These are phyloP conservation scores for Athene noctua DNA, from an alignment of 2,113 vertebrate genomes.

Conservation along the genomic window DNA sequence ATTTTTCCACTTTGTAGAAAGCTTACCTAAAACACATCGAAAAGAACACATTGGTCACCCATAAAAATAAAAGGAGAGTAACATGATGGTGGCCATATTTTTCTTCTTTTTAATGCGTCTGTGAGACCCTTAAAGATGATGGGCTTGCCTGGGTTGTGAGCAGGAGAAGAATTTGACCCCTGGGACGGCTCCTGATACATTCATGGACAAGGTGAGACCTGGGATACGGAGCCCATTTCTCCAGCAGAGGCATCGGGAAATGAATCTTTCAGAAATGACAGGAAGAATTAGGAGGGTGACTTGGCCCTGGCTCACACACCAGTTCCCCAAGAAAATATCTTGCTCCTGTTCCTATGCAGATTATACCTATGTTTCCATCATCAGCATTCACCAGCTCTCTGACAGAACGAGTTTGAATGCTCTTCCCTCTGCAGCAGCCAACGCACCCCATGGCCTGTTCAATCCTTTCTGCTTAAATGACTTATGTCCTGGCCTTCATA, in stretches of 20 bases:
- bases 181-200: conserved; percentile 3
- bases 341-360: conserved; percentile 19
- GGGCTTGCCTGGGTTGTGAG: conserved; percentile 30
- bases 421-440: not conserved
- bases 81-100: not conserved
- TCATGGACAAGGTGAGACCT: conserved; percentile 59
- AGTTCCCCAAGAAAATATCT: not conserved
- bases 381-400: not conserved
- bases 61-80: not conserved
- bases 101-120: not conserved
- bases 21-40: not conserved
- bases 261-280: conserved; percentile 60
- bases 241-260: not conserved
- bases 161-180: conserved; percentile 57
- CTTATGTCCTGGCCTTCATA: conserved; percentile 63
- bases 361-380: not conserved
- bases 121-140: conserved; percentile 16
- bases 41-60: not conserved
- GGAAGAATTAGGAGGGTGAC: conserved; percentile 59
- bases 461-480: conserved; percentile 52
- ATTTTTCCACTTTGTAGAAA: not conserved
- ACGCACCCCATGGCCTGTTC: not conserved
- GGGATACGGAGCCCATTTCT: conserved; percentile 50
- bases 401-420: not conserved
- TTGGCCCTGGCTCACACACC: conserved; percentile 34